Base-by-base conservation (phyloP, 2,113 vertebrate genomes). In the Proterorhinus semilunaris region DNA sequence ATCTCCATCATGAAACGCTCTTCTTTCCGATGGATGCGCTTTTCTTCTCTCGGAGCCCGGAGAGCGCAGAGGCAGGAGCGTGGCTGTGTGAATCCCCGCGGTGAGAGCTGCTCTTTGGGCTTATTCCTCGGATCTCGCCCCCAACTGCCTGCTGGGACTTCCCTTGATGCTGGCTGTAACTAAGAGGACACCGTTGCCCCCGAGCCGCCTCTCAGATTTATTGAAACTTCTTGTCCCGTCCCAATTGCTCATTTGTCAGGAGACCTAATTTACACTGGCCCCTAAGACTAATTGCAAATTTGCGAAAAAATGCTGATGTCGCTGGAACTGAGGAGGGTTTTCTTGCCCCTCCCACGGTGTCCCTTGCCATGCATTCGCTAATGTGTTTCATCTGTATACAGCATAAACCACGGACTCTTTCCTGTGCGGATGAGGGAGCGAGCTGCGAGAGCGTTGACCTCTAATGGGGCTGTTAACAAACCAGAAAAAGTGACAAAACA, bases 221-320 rank as follows among this genome's bases (percentile, higher is more conserved):
- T 92, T 92, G 91, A 91, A 91, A 92, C 90, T 89, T 85, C 80
- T 74, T 87, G 94, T 94, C 95, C 95, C 92, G 93, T 96, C 95
- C 95, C 93, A 88, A 94, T 95, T 93, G 93, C 95, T 96, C 94
- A 94, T 98, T 95, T 95, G 95, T 98, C 96, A 98, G 93, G 96
- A 96, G 96, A 94, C 95, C 94, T 98, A 94, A 98, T 98, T 98
- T 98, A 97, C 94, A 88, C 94, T 87, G 94, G 95, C 96, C 95
- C 96, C 96, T 96, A 96, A 98, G 96, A 98, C 96, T 98, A 98
- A 98, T 98, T 98, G 95, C 96, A 96, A 95, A 98, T 97, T 98
- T 97, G 92, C 91, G 52, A 93, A 94, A 97, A 98, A 98, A 95
- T 96, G 96, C 97, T 99, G 97, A 99, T 96, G 95, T 93, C 93